Percentiles rank a stretch among this genome's conserved stretches.
Conservation (phyloP, 1,140 invertebrate genomes). For the Lepidurus apus region DNA sequence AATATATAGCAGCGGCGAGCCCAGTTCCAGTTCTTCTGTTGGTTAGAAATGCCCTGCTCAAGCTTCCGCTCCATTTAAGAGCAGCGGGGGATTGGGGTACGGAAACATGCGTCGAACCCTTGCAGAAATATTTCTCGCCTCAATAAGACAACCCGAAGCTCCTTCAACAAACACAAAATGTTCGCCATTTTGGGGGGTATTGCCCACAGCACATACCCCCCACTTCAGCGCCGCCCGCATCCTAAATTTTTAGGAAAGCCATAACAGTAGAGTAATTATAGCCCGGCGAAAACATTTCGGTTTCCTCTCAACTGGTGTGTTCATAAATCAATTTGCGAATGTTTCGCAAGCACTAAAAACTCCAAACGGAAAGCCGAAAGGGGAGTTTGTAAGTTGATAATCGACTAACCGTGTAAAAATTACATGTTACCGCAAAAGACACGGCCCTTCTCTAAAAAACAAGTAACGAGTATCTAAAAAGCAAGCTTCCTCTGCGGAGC, state of each 20-base stretch:
- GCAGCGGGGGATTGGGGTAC: not conserved
- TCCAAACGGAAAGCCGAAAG: no score
- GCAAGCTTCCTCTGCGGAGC: constrained; percentile 13
- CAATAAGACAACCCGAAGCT: not conserved
- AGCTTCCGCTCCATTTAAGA: not conserved
- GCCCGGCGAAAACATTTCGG: no score
- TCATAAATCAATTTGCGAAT: no score
- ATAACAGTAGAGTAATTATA: no score
- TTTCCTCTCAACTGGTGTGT: no score
- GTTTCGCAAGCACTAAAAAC: no score
- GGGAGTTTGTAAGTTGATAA: not conserved
- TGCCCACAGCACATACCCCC: not conserved
- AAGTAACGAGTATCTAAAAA: constrained; percentile 12
- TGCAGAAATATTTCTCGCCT: not conserved
- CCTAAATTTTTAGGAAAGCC: no score
- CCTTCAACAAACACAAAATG: not conserved
- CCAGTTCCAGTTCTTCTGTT: not conserved
- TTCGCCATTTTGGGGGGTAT: not conserved
- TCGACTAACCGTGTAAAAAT: constrained; percentile 4
- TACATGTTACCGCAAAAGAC: not conserved
- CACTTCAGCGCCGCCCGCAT: no score
- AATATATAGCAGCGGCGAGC: not conserved
- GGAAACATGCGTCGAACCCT: not conserved
- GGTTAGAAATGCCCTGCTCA: not conserved
- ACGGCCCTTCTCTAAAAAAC: not conserved